Conservation (phyloP, 2,888 invertebrate genomes). For the Coecobrya sp. region DNA sequence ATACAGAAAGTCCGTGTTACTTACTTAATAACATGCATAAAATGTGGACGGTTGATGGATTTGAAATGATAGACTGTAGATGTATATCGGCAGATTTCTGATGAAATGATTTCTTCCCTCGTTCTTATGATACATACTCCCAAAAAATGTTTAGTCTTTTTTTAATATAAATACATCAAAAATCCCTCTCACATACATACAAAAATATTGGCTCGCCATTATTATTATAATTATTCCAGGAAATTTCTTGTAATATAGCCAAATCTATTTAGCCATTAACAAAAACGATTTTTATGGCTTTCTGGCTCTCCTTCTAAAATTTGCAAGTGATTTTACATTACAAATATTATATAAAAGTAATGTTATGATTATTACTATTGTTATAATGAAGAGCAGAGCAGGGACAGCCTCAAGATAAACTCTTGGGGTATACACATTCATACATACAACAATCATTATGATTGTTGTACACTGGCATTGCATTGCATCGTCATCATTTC, state of each 20-base stretch:
- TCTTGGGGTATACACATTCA: conserved; percentile 42
- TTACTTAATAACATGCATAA: conserved; percentile 52
- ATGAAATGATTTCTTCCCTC: conserved; percentile 65
- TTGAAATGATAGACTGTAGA: conserved; percentile 26
- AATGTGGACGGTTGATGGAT: conserved; percentile 67
- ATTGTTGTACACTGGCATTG: conserved; percentile 53
- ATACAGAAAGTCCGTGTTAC: conserved; percentile 44
- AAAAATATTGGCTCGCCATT: conserved; percentile 18
- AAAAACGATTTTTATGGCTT: conserved; percentile 68
- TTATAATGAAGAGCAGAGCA: conserved; percentile 39
- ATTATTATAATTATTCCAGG: conserved; percentile 74
- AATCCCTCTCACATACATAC: conserved; percentile 14
- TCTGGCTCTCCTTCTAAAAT: conserved; percentile 26
- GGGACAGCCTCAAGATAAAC: conserved; percentile 77
- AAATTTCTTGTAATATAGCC: conserved; percentile 60
- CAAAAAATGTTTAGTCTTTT: not conserved
- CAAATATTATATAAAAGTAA: not conserved
- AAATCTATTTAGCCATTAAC: conserved; percentile 56
- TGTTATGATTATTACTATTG: conserved; percentile 43
- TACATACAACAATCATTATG: conserved; percentile 56
- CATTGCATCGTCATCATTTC: conserved; percentile 68
- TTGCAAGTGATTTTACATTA: conserved; percentile 49
- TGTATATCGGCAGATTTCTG: conserved; percentile 77
- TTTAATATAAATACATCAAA: not conserved
- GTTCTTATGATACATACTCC: not conserved